Evolutionary conservation across 2,113 vertebrate genomes (phyloP), one percentile per base, ranked within the genome.

Genomic region (Lepus americanus): DNA sequence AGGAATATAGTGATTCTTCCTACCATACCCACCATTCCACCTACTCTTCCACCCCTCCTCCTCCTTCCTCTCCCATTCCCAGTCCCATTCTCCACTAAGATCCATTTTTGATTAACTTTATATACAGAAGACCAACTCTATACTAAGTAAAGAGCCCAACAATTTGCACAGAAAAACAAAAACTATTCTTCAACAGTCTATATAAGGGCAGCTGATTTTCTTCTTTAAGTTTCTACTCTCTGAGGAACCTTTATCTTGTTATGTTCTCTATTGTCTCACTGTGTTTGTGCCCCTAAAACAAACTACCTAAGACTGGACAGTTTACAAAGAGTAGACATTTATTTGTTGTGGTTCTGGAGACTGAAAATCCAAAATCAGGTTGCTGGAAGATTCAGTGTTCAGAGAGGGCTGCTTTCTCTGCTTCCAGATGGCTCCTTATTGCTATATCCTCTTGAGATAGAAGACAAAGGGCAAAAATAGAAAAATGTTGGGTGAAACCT

Each of bases 171-270:
- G 44, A 44, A 44, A 44, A 44, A 44, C 44, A 44, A 44, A 44
- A 44, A 44, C 44, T 44, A 44, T 44, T 44, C 44, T 44, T 44
- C 44, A 44, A 44, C 44, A 7, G 44, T 44, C 6, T 6, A 44
- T 6, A 44, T 7, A 44, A 44, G 44, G 44, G 6, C 55, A 59
- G 55, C 19, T 59, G 17, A 19, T 74, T 92, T 95, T 27, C 31
- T 49, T 79, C 61, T 36, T 55, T 90, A 49, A 88, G 23, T 12
- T 51, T 31, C 25, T 51, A 27, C 29, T 53, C 39, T 82, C 23
- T 55, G 67, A 90, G 63, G 4, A 85, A 73, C 22, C 77, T 84
- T 69, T 23, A 77, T 85, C 85, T 89, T 92, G 17, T 67, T 27
- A 44, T 64, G 6, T 89, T 90, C n/a, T 33, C 8, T 25, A 8